phyloP scores from a whole-genome alignment of 2,797 vertebrate species.

The Crenuchus spilurus region DNA sequence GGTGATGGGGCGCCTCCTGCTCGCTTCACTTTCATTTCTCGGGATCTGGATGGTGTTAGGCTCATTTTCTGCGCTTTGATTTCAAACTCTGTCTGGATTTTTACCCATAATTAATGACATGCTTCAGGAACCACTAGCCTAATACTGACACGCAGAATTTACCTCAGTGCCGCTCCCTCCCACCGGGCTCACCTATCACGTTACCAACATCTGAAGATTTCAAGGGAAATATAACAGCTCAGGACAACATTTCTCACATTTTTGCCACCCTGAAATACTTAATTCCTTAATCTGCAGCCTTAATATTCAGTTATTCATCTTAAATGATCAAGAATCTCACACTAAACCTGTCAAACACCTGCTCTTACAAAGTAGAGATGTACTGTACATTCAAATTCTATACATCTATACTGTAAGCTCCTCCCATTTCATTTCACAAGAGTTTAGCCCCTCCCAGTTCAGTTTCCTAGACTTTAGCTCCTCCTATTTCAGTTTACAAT shows the following conservation, averaged over 20 bases:
- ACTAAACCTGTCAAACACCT: too few relatives aligned
- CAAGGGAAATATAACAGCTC: not conserved
- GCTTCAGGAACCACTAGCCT: constrained; percentile 7
- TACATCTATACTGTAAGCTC: too few relatives aligned
- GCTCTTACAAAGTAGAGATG: too few relatives aligned
- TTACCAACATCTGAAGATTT: constrained; percentile 3
- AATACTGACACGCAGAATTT: constrained; percentile 22
- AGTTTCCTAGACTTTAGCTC: too few relatives aligned
- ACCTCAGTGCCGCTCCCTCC: not conserved
- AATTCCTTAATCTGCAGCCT: too few relatives aligned
- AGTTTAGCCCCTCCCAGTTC: too few relatives aligned
- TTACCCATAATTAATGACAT: constrained; percentile 42
- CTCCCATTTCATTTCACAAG: too few relatives aligned
- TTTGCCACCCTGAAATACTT: too few relatives aligned
- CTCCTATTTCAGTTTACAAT: too few relatives aligned
- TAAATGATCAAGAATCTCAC: too few relatives aligned
- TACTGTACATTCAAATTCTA: too few relatives aligned
- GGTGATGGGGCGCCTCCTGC: constrained; percentile 6
- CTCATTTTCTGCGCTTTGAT: constrained; percentile 33
- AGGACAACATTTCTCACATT: not conserved
- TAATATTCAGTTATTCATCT: too few relatives aligned
- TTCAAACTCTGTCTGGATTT: constrained; percentile 31
- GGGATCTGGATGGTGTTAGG: not conserved
- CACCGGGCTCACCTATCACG: not conserved
- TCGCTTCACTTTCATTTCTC: not conserved